Conservation (phyloP, 2,888 invertebrate genomes). For the Drosophila colorata region DNA sequence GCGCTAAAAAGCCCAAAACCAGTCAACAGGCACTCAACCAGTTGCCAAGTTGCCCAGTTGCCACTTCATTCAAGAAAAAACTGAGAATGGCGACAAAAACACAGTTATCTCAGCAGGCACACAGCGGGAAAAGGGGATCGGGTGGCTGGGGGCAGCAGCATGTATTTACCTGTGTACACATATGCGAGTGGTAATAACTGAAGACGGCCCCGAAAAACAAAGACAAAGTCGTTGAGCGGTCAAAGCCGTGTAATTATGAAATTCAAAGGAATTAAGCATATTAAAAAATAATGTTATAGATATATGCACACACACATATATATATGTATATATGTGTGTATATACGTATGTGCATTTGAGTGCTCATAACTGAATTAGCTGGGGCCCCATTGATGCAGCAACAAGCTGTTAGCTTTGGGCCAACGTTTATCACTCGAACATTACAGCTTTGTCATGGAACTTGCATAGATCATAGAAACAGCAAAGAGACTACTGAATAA, state of each 20-base stretch:
- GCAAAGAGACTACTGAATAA: not conserved
- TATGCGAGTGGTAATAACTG: constrained; percentile 48
- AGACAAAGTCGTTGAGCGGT: constrained; percentile 72
- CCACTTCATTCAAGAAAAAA: constrained; percentile 75
- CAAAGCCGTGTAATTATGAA: constrained; percentile 80
- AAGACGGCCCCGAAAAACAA: constrained; percentile 45
- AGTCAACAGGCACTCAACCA: constrained; percentile 45
- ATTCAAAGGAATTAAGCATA: constrained; percentile 77
- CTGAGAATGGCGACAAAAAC: constrained; percentile 64
- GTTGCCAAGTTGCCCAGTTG: constrained; percentile 42
- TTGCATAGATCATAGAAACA: not conserved
- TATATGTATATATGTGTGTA: not conserved
- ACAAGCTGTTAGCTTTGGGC: constrained; percentile 5
- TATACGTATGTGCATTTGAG: not conserved
- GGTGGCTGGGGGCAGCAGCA: not conserved
- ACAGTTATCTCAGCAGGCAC: constrained; percentile 34
- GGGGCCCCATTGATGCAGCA: constrained; percentile 27
- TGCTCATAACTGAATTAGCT: constrained; percentile 59
- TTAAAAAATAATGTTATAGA: constrained; percentile 57
- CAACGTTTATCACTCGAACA: constrained; percentile 1
- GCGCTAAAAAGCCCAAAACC: constrained; percentile 43
- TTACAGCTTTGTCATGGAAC: constrained; percentile 9
- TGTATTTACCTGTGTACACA: constrained; percentile 35
- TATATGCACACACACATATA: constrained; percentile 3
- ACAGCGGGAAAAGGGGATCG: not conserved